Evolutionary conservation across 2,113 vertebrate genomes (phyloP).

Genomic region (Eleginops maclovinus): DNA sequence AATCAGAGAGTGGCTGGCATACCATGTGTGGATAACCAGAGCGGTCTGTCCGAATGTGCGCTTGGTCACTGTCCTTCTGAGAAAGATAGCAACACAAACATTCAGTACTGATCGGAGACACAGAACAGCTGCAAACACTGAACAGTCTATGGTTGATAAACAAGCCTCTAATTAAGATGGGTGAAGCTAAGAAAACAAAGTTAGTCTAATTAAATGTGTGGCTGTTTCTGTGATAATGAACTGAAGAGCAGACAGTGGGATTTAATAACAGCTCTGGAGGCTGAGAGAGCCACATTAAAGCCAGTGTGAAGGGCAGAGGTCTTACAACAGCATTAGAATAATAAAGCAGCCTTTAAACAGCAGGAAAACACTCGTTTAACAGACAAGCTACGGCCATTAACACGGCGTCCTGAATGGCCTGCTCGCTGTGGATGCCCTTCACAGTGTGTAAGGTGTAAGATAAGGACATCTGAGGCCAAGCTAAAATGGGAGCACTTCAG

Average conservation of each 20-base stretch:
- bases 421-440: constrained; percentile 49
- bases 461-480: constrained; percentile 34
- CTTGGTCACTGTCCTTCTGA: constrained; percentile 91
- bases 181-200: constrained; percentile 3
- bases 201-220: constrained; percentile 20
- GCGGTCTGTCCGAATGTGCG: constrained; percentile 94
- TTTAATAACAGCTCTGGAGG: constrained; percentile 45
- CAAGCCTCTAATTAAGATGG: constrained; percentile 6
- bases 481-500: constrained; percentile 53
- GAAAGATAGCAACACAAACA: constrained; percentile 35
- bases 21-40: constrained; percentile 96
- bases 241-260: constrained; percentile 21
- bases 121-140: not conserved
- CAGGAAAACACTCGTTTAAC: constrained; percentile 54
- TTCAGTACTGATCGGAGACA: constrained; percentile 9
- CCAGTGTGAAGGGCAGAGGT: constrained; percentile 6
- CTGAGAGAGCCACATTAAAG: constrained; percentile 40
- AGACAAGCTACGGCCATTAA: constrained; percentile 54
- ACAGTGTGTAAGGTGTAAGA: constrained; percentile 39
- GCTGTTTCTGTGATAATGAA: constrained; percentile 9
- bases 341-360: constrained; percentile 34
- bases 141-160: not conserved
- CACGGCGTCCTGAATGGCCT: constrained; percentile 34
- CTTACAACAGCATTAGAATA: constrained; percentile 29
- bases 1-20: constrained; percentile 97